phyloP scores from a whole-genome alignment of 2,888 invertebrate genomes.

The Cyclophora punctaria region DNA sequence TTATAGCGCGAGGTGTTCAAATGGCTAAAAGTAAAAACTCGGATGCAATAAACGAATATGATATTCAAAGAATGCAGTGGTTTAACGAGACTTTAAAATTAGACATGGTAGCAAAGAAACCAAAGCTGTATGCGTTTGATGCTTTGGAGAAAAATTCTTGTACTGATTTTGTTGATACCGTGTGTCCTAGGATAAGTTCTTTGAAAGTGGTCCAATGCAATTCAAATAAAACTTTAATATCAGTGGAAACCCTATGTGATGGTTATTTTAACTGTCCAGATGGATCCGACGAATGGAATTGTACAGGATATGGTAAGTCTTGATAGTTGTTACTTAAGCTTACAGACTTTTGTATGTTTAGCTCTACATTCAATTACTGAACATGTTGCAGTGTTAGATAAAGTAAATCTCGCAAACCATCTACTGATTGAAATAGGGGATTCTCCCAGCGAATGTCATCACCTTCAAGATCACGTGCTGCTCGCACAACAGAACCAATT shows the following conservation, averaged over 20 bases:
- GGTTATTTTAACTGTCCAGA: conserved; percentile 41
- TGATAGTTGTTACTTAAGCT: too few species aligned
- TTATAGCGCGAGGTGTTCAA: too few species aligned
- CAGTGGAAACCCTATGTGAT: conserved; percentile 44
- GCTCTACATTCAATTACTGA: background rate
- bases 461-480: conserved; percentile 15
- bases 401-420: conserved; percentile 27
- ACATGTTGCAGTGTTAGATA: conserved; percentile 34
- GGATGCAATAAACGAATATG: too few species aligned
- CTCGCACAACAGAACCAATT: conserved; percentile 30
- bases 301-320: conserved; percentile 36
- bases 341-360: background rate
- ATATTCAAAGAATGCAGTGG: too few species aligned
- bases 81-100: too few species aligned
- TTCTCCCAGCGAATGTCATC: conserved; percentile 31
- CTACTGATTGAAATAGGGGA: conserved; percentile 31
- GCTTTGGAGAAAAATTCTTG: too few species aligned
- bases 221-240: conserved; percentile 25
- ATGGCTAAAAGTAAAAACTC: conserved; percentile 16
- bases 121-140: too few species aligned
- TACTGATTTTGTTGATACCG: background rate
- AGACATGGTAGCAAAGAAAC: too few species aligned
- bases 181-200: conserved; percentile 35
- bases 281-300: conserved; percentile 46
- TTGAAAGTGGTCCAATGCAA: conserved; percentile 38